Evolutionary conservation across 2,888 invertebrate genomes (phyloP), one percentile per base, ranked within the genome.

Genomic region (Pseudeuparius sepicola): DNA sequence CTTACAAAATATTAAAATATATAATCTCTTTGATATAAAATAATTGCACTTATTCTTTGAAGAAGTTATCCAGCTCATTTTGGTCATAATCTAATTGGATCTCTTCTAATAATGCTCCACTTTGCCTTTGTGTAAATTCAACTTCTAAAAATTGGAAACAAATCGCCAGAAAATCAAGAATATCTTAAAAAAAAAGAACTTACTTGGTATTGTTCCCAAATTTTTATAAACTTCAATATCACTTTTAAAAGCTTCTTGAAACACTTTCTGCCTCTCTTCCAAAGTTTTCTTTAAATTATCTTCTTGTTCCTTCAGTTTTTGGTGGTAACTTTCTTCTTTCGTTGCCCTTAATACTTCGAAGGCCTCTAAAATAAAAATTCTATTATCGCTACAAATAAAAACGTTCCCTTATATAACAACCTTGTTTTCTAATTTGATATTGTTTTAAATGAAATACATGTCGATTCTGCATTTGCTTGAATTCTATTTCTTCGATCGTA

Each of bases 391-490:
- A n/a, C n/a, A n/a, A n/a, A n/a, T n/a, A n/a, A n/a, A n/a, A n/a
- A n/a, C n/a, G n/a, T n/a, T n/a, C n/a, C n/a, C 16, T 27, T n/a
- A 24, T 13, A 9, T 25, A 31, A 11, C 14, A 15, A 14, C 13
- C 24, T 29, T 25, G 64, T 63, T 80, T 80, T 48, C 75, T 76
- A 47, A 79, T 75, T 55, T 79, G 42, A 37, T 55, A 55, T 32
- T 50, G 49, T 31, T 74, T 71, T 34, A 84, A 64, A 44, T 82
- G 79, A 52, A 78, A 77, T 45, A 74, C 67, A 52, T 83, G 81
- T 51, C 81, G 78, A 25, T 76, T 54, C 56, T 82, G 79, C 61
- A 74, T 71, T 51, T 71, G 75, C 50, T 81, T 75, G 54, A 82
- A 68, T 43, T 80, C 78, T 41, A 73, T 67, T 41, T 71, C 71